Base-by-base conservation (phyloP, 2,113 vertebrate species). In the Argyrosomus japonicus region DNA sequence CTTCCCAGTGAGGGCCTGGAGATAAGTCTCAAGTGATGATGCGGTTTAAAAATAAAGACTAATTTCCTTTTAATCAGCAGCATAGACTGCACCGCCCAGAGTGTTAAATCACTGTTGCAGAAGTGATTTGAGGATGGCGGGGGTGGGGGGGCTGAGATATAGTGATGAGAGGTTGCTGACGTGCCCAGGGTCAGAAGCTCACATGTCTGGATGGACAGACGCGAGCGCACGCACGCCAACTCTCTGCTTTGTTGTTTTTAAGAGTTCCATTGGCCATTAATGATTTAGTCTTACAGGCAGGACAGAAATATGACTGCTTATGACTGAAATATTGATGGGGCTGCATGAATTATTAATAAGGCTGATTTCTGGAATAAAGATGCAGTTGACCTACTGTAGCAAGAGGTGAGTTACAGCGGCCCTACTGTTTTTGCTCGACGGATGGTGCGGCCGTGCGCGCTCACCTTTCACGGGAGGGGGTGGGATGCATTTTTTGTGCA, bases 201-300 rank as follows among this genome's bases (percentile, higher is more conserved):
- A 65, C 61, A 78, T 77, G 77, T 79, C 50, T 51, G 43, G 32
- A 75, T 40, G 18, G 64, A 74, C 45, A 62, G 29, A 21, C 58
- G 7, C 7, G 36, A 40, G 63, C 75, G 21, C 36, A 32, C 9
- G 17, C 36, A 51, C 69, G 25, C 8, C 45, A 23, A 72, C 64
- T 83, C 82, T 77, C 47, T 76, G 67, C 86, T 83, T 76, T 87
- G 86, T 90, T 92, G 89, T 94, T 93, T 88, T 92, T 87, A 91
- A 88, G 90, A 84, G 77, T 79, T 91, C 91, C 68, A 48, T 61
- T 75, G 61, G 81, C 32, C 86, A 92, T 93, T 84, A 92, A 94
- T 92, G 91, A 94, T 94, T 93, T 86, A 93, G 75, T 91, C 60
- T 89, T 92, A 94, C 93, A 91, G 92, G 90, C 90, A 93, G 86